Conservation (phyloP, 2,888 invertebrate species). For the Ryuthela nishihirai region DNA sequence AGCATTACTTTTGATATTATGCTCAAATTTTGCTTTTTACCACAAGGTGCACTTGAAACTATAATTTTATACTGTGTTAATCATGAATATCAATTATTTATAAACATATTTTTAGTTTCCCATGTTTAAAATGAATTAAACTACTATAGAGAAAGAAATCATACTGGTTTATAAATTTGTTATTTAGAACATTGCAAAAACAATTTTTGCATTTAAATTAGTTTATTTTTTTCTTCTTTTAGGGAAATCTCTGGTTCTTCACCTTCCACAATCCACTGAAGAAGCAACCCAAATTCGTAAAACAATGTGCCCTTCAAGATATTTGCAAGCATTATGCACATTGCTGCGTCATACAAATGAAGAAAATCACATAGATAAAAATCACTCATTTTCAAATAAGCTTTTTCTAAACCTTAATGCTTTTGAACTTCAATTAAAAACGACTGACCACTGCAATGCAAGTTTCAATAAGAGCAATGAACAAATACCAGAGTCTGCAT, state of each 20-base stretch:
- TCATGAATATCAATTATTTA: too few relatives aligned
- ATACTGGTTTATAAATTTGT: not conserved
- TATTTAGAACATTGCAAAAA: not conserved
- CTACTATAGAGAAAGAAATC: too few relatives aligned
- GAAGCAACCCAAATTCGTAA: conserved; percentile 20
- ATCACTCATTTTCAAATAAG: conserved; percentile 2
- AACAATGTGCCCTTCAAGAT: conserved; percentile 14
- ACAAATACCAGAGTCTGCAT: conserved; percentile 66
- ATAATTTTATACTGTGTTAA: too few relatives aligned
- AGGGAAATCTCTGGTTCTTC: conserved; percentile 28
- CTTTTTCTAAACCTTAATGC: too few relatives aligned
- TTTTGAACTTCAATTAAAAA: too few relatives aligned
- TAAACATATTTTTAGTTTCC: too few relatives aligned
- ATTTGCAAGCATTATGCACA: conserved; percentile 17
- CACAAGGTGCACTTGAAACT: too few relatives aligned
- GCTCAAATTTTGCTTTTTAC: too few relatives aligned
- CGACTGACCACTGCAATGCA: too few relatives aligned
- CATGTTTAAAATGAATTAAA: too few relatives aligned
- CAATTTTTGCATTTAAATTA: not conserved
- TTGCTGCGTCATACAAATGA: conserved; percentile 16
- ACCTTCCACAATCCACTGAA: conserved; percentile 22
- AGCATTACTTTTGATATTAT: too few relatives aligned
- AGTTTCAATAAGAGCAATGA: not conserved
- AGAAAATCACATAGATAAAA: not conserved
- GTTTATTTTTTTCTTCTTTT: not conserved